Evolutionary conservation across 2,797 vertebrate genomes (phyloP).

Genomic region (Agapornis canus): DNA sequence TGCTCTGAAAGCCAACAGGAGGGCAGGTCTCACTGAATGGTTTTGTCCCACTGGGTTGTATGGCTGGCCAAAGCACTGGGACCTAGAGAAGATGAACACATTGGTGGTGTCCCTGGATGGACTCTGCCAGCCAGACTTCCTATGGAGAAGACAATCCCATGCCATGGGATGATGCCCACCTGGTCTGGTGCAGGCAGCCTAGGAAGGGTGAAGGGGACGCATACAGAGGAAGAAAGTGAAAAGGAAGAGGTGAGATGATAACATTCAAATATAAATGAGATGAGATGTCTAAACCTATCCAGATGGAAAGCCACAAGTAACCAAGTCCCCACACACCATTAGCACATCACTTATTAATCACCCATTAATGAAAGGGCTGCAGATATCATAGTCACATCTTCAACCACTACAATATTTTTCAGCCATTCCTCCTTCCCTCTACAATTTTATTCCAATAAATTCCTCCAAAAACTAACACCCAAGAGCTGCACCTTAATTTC

Average conservation of each 20-base stretch:
- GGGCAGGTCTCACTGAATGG: neutral
- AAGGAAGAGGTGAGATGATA: neutral
- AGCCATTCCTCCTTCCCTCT: neutral
- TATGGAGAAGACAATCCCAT: rapidly evolving
- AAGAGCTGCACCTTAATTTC: neutral
- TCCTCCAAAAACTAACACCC: neutral
- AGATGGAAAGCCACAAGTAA: constrained; percentile 7
- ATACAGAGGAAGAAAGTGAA: neutral
- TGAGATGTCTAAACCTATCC: neutral
- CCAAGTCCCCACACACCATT: neutral
- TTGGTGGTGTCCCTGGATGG: neutral
- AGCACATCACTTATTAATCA: constrained; percentile 44
- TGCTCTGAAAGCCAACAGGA: neutral
- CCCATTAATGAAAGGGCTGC: neutral
- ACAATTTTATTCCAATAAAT: neutral
- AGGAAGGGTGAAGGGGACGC: neutral
- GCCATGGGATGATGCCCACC: neutral
- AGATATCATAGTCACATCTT: neutral
- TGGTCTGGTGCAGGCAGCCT: neutral
- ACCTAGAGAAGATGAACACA: neutral
- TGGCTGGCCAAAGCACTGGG: neutral
- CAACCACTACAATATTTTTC: neutral
- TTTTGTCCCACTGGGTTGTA: neutral
- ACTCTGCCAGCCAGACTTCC: neutral
- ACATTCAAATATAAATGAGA: neutral